These are phyloP conservation scores for Macrotrachela quadricornifera DNA, from an alignment of 1,140 invertebrate genomes.

Conservation along the genomic window DNA sequence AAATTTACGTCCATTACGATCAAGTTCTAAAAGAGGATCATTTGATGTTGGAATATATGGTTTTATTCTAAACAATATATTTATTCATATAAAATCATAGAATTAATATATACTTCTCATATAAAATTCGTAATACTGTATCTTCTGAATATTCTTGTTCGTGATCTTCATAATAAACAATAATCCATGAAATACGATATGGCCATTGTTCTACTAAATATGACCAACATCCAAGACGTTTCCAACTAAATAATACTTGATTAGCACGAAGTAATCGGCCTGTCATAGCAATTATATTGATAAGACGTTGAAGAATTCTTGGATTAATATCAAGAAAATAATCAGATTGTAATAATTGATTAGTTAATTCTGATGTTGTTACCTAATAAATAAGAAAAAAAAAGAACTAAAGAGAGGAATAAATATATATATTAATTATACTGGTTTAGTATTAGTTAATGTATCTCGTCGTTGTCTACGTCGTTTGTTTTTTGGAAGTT, in stretches of 20 bases:
- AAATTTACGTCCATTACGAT: slow-evolving; percentile 75
- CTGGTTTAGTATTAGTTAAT: background rate
- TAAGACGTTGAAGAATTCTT: slow-evolving; percentile 72
- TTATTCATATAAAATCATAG: slow-evolving; percentile 7
- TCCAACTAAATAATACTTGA: slow-evolving; percentile 97
- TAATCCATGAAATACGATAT: slow-evolving; percentile 84
- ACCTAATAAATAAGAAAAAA: slow-evolving; percentile 8
- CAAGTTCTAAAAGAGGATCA: slow-evolving; percentile 66
- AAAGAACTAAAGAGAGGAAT: background rate
- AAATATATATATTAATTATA: background rate
- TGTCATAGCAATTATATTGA: slow-evolving; percentile 91
- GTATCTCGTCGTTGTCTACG: background rate
- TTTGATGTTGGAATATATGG: slow-evolving; percentile 57
- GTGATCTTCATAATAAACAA: slow-evolving; percentile 67
- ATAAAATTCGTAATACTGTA: slow-evolving; percentile 46
- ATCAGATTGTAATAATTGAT: slow-evolving; percentile 23
- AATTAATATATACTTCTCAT: slow-evolving; percentile 41
- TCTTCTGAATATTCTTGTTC: slow-evolving; percentile 66
- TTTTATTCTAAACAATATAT: slow-evolving; percentile 19
- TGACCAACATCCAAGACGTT: slow-evolving; percentile 81
- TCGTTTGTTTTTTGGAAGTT: background rate
- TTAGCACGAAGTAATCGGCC: slow-evolving; percentile 84
- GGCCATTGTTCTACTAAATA: slow-evolving; percentile 98
- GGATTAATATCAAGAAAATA: slow-evolving; percentile 66
- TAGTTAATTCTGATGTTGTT: slow-evolving; percentile 22